These are phyloP conservation scores for Diarsia rubi DNA, from an alignment of 2,888 invertebrate genomes.

Conservation along the genomic window DNA sequence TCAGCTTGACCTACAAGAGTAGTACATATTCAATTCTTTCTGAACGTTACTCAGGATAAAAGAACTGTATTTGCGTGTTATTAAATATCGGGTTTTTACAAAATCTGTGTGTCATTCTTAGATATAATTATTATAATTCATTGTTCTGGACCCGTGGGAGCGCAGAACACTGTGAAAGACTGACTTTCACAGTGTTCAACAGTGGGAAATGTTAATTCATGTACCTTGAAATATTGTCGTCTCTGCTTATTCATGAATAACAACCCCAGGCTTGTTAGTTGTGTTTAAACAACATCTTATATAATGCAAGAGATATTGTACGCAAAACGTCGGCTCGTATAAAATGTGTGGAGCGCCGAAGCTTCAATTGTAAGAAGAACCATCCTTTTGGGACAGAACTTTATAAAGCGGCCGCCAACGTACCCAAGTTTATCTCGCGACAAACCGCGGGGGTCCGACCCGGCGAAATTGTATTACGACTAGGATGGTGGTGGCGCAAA, in stretches of 20 bases:
- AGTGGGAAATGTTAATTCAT: conserved; percentile 32
- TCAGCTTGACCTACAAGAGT: background rate
- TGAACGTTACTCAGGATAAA: conserved; percentile 30
- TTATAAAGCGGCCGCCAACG: conserved; percentile 73
- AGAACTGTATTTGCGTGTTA: conserved; percentile 5
- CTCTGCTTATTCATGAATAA: conserved; percentile 21
- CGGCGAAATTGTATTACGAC: conserved; percentile 80
- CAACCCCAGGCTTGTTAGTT: conserved; percentile 25
- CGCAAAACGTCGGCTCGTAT: conserved; percentile 55
- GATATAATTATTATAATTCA: conserved; percentile 43
- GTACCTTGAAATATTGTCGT: conserved; percentile 37
- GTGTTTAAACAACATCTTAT: conserved; percentile 34
- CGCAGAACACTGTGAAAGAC: conserved; percentile 23
- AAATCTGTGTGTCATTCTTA: conserved; percentile 24
- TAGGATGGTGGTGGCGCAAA: conserved; percentile 76
- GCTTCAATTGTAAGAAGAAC: conserved; percentile 70
- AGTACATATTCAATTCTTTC: conserved; percentile 25
- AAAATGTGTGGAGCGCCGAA: conserved; percentile 69
- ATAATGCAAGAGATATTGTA: conserved; percentile 19
- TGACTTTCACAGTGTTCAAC: no score
- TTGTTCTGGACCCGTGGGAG: conserved; percentile 24
- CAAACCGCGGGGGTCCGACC: conserved; percentile 73
- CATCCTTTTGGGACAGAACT: conserved; percentile 71
- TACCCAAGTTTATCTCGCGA: conserved; percentile 72
- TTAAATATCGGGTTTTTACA: conserved; percentile 20